phyloP scores from a whole-genome alignment of 2,888 invertebrate genomes.

The Apamea anceps region DNA sequence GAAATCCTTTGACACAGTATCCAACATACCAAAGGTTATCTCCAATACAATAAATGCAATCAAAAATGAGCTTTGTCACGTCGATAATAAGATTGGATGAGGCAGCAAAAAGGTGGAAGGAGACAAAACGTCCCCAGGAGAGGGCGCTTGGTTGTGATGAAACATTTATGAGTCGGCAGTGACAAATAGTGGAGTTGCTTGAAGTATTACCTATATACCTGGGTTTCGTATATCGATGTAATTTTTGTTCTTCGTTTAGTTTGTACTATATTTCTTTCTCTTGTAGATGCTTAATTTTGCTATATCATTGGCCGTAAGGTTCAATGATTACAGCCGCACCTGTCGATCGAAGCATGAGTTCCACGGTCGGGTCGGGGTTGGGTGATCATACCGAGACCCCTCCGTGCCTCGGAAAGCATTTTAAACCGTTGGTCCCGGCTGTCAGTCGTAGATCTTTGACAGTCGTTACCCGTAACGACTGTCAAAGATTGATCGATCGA shows the following conservation, averaged over 20 bases:
- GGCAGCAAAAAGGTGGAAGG: constrained; percentile 37
- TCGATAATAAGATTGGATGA: constrained; percentile 50
- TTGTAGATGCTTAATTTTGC: constrained; percentile 1
- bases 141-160: constrained; percentile 60
- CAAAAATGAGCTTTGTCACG: constrained; percentile 52
- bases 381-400: not conserved
- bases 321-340: not conserved
- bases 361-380: not conserved
- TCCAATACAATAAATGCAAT: constrained; percentile 27
- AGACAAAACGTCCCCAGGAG: constrained; percentile 63
- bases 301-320: not conserved
- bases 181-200: constrained; percentile 66
- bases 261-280: not conserved
- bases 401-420: not conserved
- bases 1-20: constrained; percentile 47
- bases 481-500: too few relatives aligned
- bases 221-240: constrained; percentile 45
- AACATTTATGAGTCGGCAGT: constrained; percentile 68
- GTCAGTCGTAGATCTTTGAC: not conserved
- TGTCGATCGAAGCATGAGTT: not conserved
- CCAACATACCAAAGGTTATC: constrained; percentile 29
- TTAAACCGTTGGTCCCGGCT: not conserved
- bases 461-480: not conserved
- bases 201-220: constrained; percentile 56
- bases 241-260: constrained; percentile 21